Evolutionary conservation across 1,140 invertebrate genomes (phyloP).

Genomic region (Drosophila navojoa): DNA sequence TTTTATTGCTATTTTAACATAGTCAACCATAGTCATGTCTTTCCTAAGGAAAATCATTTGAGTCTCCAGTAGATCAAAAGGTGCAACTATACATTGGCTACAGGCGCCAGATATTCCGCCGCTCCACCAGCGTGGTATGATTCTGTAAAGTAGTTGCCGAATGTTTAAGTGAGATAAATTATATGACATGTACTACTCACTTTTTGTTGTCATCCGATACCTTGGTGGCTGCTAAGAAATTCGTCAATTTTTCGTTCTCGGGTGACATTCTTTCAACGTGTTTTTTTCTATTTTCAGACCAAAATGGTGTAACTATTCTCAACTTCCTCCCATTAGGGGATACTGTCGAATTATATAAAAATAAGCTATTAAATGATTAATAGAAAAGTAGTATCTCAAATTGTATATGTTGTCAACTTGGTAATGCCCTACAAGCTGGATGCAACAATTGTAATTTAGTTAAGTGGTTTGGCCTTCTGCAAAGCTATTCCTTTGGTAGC

Average conservation of each 20-base stretch:
- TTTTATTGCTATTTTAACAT: not conserved
- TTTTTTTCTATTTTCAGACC: too few relatives aligned
- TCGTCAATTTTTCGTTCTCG: conserved; percentile 16
- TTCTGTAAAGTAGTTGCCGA: conserved; percentile 10
- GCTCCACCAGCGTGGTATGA: conserved; percentile 56
- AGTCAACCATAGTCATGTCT: conserved; percentile 2
- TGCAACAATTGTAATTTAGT: not conserved
- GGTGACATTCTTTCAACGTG: not conserved
- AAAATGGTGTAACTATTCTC: not conserved
- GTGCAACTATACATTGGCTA: conserved; percentile 33
- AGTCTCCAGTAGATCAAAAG: conserved; percentile 58
- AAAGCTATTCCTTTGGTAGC: too few relatives aligned
- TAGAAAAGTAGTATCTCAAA: too few relatives aligned
- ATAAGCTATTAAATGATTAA: too few relatives aligned
- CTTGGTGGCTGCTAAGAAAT: not conserved
- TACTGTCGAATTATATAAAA: not conserved
- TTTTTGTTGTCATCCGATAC: conserved; percentile 9
- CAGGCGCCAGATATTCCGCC: conserved; percentile 54
- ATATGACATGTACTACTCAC: not conserved
- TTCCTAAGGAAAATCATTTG: conserved; percentile 50
- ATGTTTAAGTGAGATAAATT: too few relatives aligned
- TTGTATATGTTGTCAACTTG: too few relatives aligned
- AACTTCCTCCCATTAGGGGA: conserved; percentile 42
- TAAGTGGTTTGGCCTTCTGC: not conserved
- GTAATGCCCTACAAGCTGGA: not conserved